phyloP scores from a whole-genome alignment of 2,888 invertebrate species.

The Chromoteleia sp. region DNA sequence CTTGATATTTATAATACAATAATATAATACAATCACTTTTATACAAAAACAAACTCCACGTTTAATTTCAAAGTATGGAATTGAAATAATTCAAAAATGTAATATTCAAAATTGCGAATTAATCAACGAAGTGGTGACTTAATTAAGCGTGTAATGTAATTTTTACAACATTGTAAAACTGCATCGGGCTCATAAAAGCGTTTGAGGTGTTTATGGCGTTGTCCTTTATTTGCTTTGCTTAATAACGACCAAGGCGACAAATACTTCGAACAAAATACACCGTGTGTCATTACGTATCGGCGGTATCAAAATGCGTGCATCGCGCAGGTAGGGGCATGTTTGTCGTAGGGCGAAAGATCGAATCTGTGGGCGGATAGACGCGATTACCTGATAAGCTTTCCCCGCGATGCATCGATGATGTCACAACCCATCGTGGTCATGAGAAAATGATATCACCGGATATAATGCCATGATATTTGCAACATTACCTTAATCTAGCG shows the following conservation, averaged over 20 bases:
- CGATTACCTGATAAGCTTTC: conserved; percentile 63
- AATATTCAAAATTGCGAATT: conserved; percentile 10
- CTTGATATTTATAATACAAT: too few species aligned
- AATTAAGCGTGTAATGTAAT: conserved; percentile 22
- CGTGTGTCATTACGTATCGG: conserved; percentile 24
- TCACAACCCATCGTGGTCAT: conserved; percentile 42
- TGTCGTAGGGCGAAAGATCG: conserved; percentile 61
- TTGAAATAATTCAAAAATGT: too few species aligned
- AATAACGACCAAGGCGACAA: conserved; percentile 41
- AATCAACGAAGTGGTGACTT: conserved; percentile 16
- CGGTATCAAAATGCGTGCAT: conserved; percentile 69
- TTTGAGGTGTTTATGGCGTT: conserved; percentile 41
- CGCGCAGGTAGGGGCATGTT: conserved; percentile 42
- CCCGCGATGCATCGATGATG: conserved; percentile 53
- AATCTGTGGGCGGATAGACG: conserved; percentile 59
- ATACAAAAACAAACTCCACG: too few species aligned
- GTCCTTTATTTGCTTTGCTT: conserved; percentile 40
- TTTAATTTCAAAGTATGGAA: too few species aligned
- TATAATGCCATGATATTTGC: conserved; percentile 45
- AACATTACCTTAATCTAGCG: conserved; percentile 32
- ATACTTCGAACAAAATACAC: conserved; percentile 12
- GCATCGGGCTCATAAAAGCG: conserved; percentile 31
- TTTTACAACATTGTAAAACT: conserved; percentile 43
- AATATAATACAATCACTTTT: too few species aligned
- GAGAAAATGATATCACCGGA: conserved; percentile 46